Evolutionary conservation across 2,797 vertebrate species (phyloP), one percentile per base, ranked within the genome.

Genomic region (Diplodus sargus): DNA sequence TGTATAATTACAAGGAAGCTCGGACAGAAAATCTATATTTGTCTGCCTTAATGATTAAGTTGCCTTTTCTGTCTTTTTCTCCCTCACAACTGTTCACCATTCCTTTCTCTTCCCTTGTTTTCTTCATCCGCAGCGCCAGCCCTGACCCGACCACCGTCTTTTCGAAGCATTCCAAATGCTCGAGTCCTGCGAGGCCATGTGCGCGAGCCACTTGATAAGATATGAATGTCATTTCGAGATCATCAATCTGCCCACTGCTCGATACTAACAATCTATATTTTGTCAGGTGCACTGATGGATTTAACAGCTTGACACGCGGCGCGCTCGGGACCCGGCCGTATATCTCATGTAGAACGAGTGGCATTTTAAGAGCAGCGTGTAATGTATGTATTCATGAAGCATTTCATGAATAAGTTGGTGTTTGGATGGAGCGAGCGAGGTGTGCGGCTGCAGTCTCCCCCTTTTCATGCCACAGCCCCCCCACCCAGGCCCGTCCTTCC

Each of bases 1-100:
- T 80, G 81, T 84, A 92, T 91, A 90, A 91, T 94, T 94, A 93
- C 91, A 95, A 91, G 89, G 86, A 85, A 76, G 79, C 49, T 22
- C 80, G 83, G 94, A 94, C 95, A 94, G 89, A 87, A 95, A 95
- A 95, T 95, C 95, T 86, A 94, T 95, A 93, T 88, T 82, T 87
- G 89, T 92, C 91, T 76, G 65, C 75, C 83, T 87, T 90, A 93
- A 93, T 92, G 89, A 93, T 95, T 93, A 85, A 86, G 84, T 90
- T 89, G 82, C 80, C 87, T 81, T 87, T 69, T 74, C 62, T 63
- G 48, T 84, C 85, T 90, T 86, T 86, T 25, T 76, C 59, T 71
- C 66, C 56, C 85, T 83, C 87, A 85, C 59, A 59, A 76, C 28
- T 75, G 22, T 20, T 42, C 77, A 18, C 42, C 20, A 12, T 34